Evolutionary conservation across 2,113 vertebrate genomes (phyloP), one percentile per base, ranked within the genome.

Genomic region (Castor canadensis): DNA sequence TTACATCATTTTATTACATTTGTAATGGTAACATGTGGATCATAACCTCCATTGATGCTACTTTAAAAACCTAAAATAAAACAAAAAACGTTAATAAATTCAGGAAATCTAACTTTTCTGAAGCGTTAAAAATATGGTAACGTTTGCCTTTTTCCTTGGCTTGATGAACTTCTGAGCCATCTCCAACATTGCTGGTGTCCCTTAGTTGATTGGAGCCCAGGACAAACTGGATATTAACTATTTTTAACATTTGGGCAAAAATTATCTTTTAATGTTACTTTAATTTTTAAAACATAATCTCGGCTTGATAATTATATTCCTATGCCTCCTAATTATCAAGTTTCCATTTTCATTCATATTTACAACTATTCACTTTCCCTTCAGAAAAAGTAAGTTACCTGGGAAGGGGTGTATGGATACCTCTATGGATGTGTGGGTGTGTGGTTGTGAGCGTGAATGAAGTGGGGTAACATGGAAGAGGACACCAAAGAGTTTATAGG

Each of bases 51-150:
- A 93, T 82, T 95, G n/a, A n/a, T 72, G 72, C 96, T 96, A 76
- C 89, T 91, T 69, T 58, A 79, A 54, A 80, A 66, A 4, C 35
- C 8, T 62, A 64, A 60, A 93, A 56, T 5, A 45, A 71, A 79
- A 62, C 9, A 54, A 69, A 89, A 97, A 90, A 64, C 22, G 77
- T 66, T 72, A 79, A 60, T 75, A 67, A 97, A 94, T 40, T 75
- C 47, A 81, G 80, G 58, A 82, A 72, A 87, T 88, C 69, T 93
- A 75, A 58, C 20, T 5, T 89, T 30, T 79, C 56, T 79, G 32
- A 72, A 90, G 56, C 12, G 54, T 93, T 97, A 90, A 76, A 81
- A 94, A 96, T 90, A 64, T 86, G 5, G 49, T 90, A 4, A n/a
- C 71, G 4, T 3, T 87, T 71, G 30, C 56, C 52, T 83, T 93